These are phyloP conservation scores for Diaprepes abbreviatus DNA, from an alignment of 2,888 invertebrate genomes.

Conservation along the genomic window DNA sequence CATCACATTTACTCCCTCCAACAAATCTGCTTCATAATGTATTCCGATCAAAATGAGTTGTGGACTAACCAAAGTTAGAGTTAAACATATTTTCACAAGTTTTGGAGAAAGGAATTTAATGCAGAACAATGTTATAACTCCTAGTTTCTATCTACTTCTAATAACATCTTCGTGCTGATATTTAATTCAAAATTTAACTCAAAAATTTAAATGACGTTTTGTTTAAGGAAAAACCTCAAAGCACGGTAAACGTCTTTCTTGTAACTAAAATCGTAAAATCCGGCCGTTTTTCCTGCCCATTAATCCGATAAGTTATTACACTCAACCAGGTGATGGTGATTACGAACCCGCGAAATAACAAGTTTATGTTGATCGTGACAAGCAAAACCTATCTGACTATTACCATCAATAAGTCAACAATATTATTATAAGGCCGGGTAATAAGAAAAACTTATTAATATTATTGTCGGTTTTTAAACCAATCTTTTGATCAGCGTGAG, in stretches of 20 bases:
- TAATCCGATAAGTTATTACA: conserved; percentile 32
- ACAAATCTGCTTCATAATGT: no score
- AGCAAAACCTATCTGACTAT: conserved; percentile 32
- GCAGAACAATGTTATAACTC: no score
- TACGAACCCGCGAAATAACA: conserved; percentile 25
- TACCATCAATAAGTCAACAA: conserved; percentile 31
- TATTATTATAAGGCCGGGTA: conserved; percentile 29
- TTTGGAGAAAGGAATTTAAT: no score
- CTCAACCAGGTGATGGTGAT: conserved; percentile 35
- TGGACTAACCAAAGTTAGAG: no score
- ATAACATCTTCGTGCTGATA: no score
- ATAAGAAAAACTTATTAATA: conserved; percentile 30
- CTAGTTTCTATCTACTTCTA: no score
- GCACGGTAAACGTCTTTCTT: neutral
- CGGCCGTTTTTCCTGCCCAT: conserved; percentile 16
- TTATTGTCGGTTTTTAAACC: conserved; percentile 22
- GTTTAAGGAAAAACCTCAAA: conserved; percentile 12
- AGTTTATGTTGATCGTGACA: conserved; percentile 32
- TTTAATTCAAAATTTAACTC: no score
- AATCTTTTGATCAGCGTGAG: conserved; percentile 20
- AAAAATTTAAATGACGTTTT: neutral
- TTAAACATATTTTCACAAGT: no score
- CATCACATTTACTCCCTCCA: no score
- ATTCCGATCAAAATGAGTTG: no score
- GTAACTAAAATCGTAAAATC: conserved; percentile 10